Conservation (phyloP, 2,888 invertebrate genomes). For the Tribolium freemani region DNA sequence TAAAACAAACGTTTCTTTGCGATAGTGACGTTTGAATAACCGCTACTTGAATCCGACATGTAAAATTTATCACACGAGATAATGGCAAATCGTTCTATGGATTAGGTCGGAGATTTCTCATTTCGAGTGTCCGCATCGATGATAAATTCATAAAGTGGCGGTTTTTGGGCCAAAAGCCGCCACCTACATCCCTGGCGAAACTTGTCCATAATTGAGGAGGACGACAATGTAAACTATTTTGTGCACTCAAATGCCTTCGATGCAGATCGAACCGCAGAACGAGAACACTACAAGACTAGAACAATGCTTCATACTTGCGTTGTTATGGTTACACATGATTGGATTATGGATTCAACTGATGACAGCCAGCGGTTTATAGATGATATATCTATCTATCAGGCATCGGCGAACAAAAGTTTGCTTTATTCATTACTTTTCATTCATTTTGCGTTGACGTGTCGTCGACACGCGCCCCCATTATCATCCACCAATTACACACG, state of each 20-base stretch:
- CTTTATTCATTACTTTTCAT: conserved; percentile 37
- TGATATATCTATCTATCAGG: conserved; percentile 34
- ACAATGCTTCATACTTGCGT: conserved; percentile 44
- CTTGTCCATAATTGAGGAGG: conserved; percentile 17
- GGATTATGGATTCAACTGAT: conserved; percentile 39
- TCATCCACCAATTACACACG: conserved; percentile 11
- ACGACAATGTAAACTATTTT: conserved; percentile 30
- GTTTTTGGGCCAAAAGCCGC: not conserved
- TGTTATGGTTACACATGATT: conserved; percentile 46
- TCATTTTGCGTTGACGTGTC: conserved; percentile 25
- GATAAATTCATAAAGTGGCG: not conserved
- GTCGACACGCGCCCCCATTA: conserved; percentile 2
- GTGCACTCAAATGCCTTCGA: conserved; percentile 21
- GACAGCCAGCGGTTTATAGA: conserved; percentile 37
- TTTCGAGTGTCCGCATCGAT: not conserved
- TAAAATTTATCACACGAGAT: conserved; percentile 13
- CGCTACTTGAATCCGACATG: conserved; percentile 12
- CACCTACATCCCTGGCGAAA: not conserved
- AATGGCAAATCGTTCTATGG: conserved; percentile 12
- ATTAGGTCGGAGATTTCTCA: not conserved
- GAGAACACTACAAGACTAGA: conserved; percentile 39
- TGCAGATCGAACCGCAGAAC: conserved; percentile 32
- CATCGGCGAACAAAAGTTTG: conserved; percentile 32
- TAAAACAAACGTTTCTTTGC: conserved; percentile 22
- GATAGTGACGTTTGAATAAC: conserved; percentile 25